Evolutionary conservation across 2,888 invertebrate species (phyloP).

Genomic region (Synanthedon vespiformis): DNA sequence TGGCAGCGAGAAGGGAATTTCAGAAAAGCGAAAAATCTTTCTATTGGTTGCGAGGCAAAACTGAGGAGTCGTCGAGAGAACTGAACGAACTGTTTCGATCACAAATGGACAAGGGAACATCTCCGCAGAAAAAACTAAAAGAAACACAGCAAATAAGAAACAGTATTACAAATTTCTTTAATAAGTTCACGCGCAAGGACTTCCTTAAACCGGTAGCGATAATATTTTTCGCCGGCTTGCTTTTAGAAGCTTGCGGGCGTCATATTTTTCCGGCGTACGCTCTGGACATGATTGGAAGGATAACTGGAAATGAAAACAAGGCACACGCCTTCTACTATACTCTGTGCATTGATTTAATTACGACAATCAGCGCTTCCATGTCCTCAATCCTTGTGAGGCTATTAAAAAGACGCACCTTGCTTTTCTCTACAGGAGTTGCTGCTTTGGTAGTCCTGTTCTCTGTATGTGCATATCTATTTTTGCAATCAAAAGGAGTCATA

Average conservation of each 20-base stretch:
- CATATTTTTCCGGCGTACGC: conserved; percentile 42
- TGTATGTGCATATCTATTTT: conserved; percentile 27
- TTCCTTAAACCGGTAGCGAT: conserved; percentile 36
- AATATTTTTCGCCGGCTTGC: conserved; percentile 18
- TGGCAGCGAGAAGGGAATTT: conserved; percentile 58
- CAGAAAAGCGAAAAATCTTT: conserved; percentile 60
- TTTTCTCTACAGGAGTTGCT: conserved; percentile 31
- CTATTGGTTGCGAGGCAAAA: conserved; percentile 57
- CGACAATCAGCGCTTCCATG: conserved; percentile 24
- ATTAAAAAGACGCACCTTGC: conserved; percentile 29
- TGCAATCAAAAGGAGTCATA: conserved; percentile 18
- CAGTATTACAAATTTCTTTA: conserved; percentile 13
- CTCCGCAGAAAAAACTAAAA: conserved; percentile 1
- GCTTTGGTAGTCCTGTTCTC: conserved; percentile 20
- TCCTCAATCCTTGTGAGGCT: conserved; percentile 33
- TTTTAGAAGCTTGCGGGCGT: conserved; percentile 35
- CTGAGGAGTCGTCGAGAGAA: conserved; percentile 16
- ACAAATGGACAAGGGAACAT: conserved; percentile 18
- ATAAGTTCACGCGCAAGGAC: conserved; percentile 30
- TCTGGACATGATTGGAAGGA: conserved; percentile 30
- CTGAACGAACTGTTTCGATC: conserved; percentile 25
- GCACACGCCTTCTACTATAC: conserved; percentile 30
- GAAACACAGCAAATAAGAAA: conserved; percentile 6
- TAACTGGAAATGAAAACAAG: conserved; percentile 25
- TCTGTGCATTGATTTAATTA: conserved; percentile 32